phyloP scores from a whole-genome alignment of 1,140 invertebrate genomes.

The Drosophila quadrilineata region DNA sequence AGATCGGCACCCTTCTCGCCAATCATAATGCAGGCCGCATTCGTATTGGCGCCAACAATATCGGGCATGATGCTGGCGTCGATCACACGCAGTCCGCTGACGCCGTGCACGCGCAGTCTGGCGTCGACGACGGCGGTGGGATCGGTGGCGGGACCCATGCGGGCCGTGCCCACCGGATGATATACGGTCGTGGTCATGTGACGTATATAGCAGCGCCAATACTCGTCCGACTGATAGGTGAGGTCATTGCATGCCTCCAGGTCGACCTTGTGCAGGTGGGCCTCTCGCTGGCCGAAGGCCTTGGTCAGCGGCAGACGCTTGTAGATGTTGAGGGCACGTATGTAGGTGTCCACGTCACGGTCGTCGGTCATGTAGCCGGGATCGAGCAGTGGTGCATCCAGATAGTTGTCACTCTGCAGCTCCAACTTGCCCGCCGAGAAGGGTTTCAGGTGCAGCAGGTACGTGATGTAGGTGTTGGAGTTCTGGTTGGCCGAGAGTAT shows the following conservation, averaged over 20 bases:
- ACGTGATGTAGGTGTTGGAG: conserved; percentile 81
- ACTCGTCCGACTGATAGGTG: conserved; percentile 83
- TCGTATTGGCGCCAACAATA: conserved; percentile 88
- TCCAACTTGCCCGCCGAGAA: conserved; percentile 82
- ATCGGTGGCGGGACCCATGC: conserved; percentile 88
- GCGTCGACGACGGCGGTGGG: conserved; percentile 86
- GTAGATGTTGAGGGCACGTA: conserved; percentile 85
- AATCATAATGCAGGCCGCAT: conserved; percentile 90
- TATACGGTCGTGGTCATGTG: conserved; percentile 85
- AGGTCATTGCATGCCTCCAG: conserved; percentile 80
- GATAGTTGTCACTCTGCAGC: conserved; percentile 71
- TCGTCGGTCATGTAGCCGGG: conserved; percentile 90
- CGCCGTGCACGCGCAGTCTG: conserved; percentile 85
- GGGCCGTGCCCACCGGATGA: conserved; percentile 88
- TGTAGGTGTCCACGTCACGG: conserved; percentile 87
- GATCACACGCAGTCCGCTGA: conserved; percentile 87
- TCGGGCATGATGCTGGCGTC: conserved; percentile 92
- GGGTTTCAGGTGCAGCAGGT: conserved; percentile 82
- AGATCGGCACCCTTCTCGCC: conserved; percentile 89
- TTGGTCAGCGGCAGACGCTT: conserved; percentile 83
- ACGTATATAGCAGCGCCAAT: conserved; percentile 86
- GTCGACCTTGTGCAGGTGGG: conserved; percentile 80
- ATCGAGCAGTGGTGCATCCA: conserved; percentile 87
- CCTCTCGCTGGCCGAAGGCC: conserved; percentile 82
- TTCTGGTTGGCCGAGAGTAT: conserved; percentile 81